Conservation (phyloP, 2,113 vertebrate species). For the Protobothrops mucrosquamatus region DNA sequence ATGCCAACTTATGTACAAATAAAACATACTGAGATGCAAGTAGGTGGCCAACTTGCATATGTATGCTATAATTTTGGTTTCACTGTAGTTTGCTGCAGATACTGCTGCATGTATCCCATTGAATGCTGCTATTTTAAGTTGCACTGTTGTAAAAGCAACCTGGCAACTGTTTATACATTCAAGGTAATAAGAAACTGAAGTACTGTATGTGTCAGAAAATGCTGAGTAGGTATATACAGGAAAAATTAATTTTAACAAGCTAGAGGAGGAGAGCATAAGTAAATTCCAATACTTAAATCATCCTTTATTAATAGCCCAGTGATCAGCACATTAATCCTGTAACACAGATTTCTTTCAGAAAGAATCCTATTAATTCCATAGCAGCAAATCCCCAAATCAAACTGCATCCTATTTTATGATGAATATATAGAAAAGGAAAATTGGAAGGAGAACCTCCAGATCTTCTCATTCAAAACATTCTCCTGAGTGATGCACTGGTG, state of each 20-base stretch:
- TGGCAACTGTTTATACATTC: neutral
- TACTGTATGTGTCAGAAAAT: neutral
- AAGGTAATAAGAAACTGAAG: neutral
- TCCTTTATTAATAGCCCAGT: neutral
- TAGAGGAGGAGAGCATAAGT: neutral
- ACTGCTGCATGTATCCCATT: neutral
- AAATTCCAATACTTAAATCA: slow-evolving; percentile 5
- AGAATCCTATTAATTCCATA: neutral
- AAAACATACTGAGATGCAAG: neutral
- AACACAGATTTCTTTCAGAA: neutral
- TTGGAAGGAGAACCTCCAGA: neutral
- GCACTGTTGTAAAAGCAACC: neutral
- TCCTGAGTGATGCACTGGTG: neutral
- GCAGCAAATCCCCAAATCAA: neutral
- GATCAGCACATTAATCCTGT: neutral
- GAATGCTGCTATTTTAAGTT: slow-evolving; percentile 1
- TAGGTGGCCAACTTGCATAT: neutral
- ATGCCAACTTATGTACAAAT: neutral
- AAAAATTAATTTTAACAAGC: neutral
- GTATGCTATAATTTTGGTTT: neutral
- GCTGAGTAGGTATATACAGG: neutral
- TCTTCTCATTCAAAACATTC: neutral
- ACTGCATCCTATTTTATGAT: neutral
- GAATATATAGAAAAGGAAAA: neutral
- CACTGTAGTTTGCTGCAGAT: neutral